phyloP scores from a whole-genome alignment of 2,888 invertebrate species.

The Eupithecia vulgata region DNA sequence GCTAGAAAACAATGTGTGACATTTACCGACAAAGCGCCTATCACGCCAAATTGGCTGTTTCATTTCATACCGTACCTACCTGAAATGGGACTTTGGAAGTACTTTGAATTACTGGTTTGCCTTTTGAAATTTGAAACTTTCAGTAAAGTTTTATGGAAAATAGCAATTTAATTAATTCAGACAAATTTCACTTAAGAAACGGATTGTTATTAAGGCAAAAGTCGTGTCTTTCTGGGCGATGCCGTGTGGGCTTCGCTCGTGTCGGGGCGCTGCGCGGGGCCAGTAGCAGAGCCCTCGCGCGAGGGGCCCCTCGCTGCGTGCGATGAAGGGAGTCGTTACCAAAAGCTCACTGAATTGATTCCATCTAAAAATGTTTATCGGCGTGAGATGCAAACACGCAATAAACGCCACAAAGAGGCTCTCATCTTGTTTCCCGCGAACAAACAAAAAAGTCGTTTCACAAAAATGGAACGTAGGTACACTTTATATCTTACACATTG shows the following conservation, averaged over 20 bases:
- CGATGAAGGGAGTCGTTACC: background rate
- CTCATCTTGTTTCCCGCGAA: constrained; percentile 10
- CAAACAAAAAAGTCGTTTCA: constrained; percentile 14
- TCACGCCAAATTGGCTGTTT: background rate
- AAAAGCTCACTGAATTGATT: constrained; percentile 18
- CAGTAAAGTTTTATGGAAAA: constrained; percentile 3
- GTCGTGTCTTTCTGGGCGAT: background rate
- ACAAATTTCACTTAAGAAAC: background rate
- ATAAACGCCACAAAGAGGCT: constrained; percentile 10
- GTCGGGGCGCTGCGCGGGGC: background rate
- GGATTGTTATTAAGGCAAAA: background rate
- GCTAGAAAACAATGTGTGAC: background rate
- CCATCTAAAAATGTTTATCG: constrained; percentile 3
- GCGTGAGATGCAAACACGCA: background rate
- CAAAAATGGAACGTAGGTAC: constrained; percentile 3
- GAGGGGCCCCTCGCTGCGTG: background rate
- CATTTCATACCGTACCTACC: background rate
- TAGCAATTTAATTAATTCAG: background rate
- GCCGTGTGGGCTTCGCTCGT: background rate
- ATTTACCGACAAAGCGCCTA: background rate
- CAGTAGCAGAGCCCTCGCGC: background rate
- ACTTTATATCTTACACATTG: background rate
- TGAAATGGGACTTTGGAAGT: background rate
- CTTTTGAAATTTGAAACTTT: constrained; percentile 8
- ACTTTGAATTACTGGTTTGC: constrained; percentile 16